Evolutionary conservation across 2,797 vertebrate genomes (phyloP).

Genomic region (Ctenopoma kingsleyae): DNA sequence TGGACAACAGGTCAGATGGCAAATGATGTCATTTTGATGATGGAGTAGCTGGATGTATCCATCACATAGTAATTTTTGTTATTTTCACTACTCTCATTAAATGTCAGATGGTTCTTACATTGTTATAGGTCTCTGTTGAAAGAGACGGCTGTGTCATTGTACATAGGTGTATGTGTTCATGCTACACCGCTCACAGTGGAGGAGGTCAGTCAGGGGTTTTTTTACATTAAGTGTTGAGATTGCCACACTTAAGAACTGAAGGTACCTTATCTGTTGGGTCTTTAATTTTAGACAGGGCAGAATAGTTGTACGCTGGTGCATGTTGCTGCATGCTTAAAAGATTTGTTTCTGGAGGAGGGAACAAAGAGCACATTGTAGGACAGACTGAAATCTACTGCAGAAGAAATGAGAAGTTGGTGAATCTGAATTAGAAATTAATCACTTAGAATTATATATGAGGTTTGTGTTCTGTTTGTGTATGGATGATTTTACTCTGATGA

Average conservation of each 20-base stretch:
- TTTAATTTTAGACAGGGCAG: neutral
- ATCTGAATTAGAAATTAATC: neutral
- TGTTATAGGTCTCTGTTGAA: conserved; percentile 59
- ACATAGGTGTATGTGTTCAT: conserved; percentile 21
- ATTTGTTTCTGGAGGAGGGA: neutral
- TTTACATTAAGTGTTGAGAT: neutral
- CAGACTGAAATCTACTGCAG: neutral
- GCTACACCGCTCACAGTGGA: conserved; percentile 14
- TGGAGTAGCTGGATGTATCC: conserved; percentile 34
- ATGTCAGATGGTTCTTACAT: conserved; percentile 32
- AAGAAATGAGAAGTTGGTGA: too few relatives aligned
- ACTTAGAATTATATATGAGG: neutral
- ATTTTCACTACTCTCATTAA: conserved; percentile 29
- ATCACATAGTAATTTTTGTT: conserved; percentile 14
- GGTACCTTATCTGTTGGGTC: neutral
- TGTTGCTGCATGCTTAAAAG: neutral
- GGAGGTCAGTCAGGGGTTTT: neutral
- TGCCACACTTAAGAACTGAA: neutral
- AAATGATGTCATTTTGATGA: conserved; percentile 15
- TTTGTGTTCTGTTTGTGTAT: too few relatives aligned
- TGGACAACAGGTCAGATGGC: conserved; percentile 11
- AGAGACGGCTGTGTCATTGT: conserved; percentile 40
- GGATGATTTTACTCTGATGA: too few relatives aligned
- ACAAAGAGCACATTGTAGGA: neutral
- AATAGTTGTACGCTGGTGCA: neutral